phyloP scores from a whole-genome alignment of 2,888 invertebrate species.

The Phlogophora meticulosa region DNA sequence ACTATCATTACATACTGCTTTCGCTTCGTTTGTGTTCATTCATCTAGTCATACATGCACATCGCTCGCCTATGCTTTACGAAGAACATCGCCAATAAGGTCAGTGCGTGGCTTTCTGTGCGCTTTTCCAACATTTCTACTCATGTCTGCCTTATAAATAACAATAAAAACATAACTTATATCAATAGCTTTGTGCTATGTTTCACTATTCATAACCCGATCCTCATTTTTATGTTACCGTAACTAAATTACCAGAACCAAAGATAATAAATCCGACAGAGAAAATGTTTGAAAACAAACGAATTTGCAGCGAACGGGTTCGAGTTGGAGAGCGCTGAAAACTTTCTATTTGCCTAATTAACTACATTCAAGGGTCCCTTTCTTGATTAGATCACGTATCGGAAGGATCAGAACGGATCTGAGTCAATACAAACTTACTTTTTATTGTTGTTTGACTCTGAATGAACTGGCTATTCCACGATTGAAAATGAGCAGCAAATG shows the following conservation, averaged over 20 bases:
- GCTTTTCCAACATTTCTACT: no score
- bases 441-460: conserved; percentile 80
- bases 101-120: no score
- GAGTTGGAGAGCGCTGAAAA: conserved; percentile 72
- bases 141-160: no score
- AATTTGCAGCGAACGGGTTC: conserved; percentile 71
- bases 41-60: no score
- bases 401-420: conserved; percentile 82
- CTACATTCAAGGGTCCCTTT: conserved; percentile 83
- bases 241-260: conserved; percentile 30
- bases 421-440: conserved; percentile 84
- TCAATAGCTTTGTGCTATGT: no score
- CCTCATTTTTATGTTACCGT: background rate
- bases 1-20: no score
- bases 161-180: no score
- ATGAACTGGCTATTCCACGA: conserved; percentile 72
- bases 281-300: conserved; percentile 77
- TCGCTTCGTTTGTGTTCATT: no score
- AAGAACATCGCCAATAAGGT: no score
- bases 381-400: conserved; percentile 88
- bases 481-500: conserved; percentile 55
- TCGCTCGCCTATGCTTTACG: no score
- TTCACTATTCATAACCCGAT: background rate
- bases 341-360: conserved; percentile 88
- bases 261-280: conserved; percentile 53